phyloP scores from a whole-genome alignment of 2,113 vertebrate species.

The Lanius ludovicianus region DNA sequence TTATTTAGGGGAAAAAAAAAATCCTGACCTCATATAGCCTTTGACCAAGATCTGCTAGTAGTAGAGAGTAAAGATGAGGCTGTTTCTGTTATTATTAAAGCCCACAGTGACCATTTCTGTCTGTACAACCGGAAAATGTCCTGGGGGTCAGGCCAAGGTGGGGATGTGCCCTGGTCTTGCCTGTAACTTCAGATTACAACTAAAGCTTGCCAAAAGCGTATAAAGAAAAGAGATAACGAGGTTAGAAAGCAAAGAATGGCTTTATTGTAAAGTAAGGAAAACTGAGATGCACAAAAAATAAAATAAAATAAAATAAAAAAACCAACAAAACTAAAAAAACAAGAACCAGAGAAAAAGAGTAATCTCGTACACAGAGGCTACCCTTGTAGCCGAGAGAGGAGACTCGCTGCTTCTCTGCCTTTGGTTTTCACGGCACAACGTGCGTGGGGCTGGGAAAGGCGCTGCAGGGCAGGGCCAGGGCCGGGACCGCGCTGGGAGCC shows the following conservation, averaged over 20 bases:
- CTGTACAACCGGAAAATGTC: background rate
- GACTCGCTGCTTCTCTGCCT: background rate
- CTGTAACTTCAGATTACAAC: background rate
- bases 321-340: background rate
- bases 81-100: background rate
- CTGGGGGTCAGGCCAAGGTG: background rate
- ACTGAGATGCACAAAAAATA: background rate
- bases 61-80: background rate
- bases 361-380: background rate
- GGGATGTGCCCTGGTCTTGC: background rate
- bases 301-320: background rate
- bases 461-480: background rate
- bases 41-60: constrained; percentile 8
- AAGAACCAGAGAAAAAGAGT: too few relatives aligned
- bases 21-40: background rate
- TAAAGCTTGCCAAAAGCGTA: background rate
- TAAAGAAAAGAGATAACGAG: background rate
- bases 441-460: background rate
- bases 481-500: background rate
- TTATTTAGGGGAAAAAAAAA: background rate
- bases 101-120: background rate
- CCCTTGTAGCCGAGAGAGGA: background rate
- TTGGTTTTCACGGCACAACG: background rate
- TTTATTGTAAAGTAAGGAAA: background rate
- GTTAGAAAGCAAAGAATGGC: background rate